Evolutionary conservation across 2,797 vertebrate genomes (phyloP).

Genomic region (Neopelma chrysocephalum): DNA sequence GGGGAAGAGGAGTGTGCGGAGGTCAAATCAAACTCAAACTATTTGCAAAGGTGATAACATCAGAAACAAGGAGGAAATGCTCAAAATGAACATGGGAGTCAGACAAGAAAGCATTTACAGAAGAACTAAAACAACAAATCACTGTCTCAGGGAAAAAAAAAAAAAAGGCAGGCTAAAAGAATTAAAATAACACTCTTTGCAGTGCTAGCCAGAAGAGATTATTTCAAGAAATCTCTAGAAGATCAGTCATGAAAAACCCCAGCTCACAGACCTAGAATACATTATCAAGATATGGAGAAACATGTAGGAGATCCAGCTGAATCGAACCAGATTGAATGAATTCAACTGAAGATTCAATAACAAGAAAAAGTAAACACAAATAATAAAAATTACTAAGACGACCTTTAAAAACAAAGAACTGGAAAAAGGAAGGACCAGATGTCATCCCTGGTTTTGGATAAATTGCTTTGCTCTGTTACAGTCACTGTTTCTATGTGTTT

Average conservation of each 20-base stretch:
- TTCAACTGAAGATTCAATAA: not conserved
- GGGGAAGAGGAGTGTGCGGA: not conserved
- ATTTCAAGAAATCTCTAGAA: slow-evolving; percentile 10
- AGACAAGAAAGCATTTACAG: not conserved
- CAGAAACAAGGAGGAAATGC: slow-evolving; percentile 21
- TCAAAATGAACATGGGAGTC: not conserved
- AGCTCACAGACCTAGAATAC: not conserved
- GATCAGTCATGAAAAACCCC: not conserved
- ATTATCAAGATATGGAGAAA: slow-evolving; percentile 9
- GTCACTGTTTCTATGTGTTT: not conserved
- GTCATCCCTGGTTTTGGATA: not conserved
- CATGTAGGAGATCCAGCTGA: not conserved
- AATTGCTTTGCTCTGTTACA: not conserved
- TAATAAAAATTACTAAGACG: not conserved
- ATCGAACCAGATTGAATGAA: not conserved
- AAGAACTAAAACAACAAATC: not conserved
- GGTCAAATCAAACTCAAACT: not conserved
- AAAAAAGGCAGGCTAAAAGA: not conserved
- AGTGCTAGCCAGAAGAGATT: not conserved
- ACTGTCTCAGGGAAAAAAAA: not conserved
- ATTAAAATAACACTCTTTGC: not conserved
- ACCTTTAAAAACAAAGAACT: slow-evolving; percentile 17
- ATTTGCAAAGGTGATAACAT: not conserved
- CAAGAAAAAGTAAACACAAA: slow-evolving; percentile 30
- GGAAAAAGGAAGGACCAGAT: not conserved